Evolutionary conservation across 2,888 invertebrate genomes (phyloP), one percentile per base, ranked within the genome.

Genomic region (Amphipoea lucens): DNA sequence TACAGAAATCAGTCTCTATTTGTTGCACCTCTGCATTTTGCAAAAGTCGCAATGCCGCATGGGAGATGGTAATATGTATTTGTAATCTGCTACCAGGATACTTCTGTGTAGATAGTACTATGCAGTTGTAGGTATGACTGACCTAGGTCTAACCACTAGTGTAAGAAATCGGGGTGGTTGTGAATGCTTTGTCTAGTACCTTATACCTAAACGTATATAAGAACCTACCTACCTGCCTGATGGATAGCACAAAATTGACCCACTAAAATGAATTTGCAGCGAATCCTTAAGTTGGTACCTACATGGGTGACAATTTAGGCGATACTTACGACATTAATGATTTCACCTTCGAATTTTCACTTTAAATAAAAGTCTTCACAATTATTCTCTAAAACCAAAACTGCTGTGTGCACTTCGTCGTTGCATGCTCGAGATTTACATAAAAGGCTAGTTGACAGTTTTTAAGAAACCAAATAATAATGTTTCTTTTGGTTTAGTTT

Each of bases 401-500:
- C 45, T 42, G 42, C 42, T 74, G 29, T 72, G 63, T 65, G 74
- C 42, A 74, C 29, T 40, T 23, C 20, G 7, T 69, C 51, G 36
- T 12, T 70, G 14, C 23, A 23, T 70, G 23, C 4, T 51, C 7
- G 69, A 36, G 20, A 14, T 51, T 69, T 36, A 23, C 23, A 36
- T 23, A 14, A 7, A 36, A 51, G 12, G 36, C 48, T 7, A 36
- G 51, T 1, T 51, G 51, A 51, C 7, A 23, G 7, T 51, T 70
- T 69, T 70, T 70, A 7, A 36, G 69, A 51, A 36, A 70, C 2
- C 36, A 36, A 48, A 48, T 20, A 29, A 69, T 29, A 48, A 20
- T 29, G 6, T 6, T 20, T 4, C 12, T 36, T 36, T 23, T 36
- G 48, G 48, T 23, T 36, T 51, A 51, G 36, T 69, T 51, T 36